Conservation (phyloP, 2,888 invertebrate genomes). For the Ctenicera cuprea region DNA sequence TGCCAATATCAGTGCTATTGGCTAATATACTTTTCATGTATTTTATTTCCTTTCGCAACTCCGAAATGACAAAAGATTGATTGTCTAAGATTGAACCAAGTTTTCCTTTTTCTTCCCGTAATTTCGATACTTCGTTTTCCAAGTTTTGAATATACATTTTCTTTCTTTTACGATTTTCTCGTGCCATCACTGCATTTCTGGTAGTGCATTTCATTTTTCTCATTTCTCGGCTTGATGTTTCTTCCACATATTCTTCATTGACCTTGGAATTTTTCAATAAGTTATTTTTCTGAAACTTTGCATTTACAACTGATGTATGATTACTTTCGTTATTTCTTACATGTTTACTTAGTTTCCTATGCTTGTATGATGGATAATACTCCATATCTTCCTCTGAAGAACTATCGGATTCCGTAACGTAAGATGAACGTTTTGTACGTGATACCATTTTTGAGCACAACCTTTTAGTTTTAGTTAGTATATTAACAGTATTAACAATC, state of each 20-base stretch:
- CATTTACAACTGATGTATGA: background rate
- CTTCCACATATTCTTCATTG: background rate
- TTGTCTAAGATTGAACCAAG: slow-evolving; percentile 71
- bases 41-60: slow-evolving; percentile 74
- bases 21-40: slow-evolving; percentile 76
- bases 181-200: slow-evolving; percentile 78
- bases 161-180: slow-evolving; percentile 78
- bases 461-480: too few species aligned
- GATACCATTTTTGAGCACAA: slow-evolving; percentile 12
- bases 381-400: slow-evolving; percentile 9
- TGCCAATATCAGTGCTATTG: slow-evolving; percentile 75
- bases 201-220: slow-evolving; percentile 72
- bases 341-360: background rate
- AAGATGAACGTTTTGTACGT: slow-evolving; percentile 9
- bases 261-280: background rate
- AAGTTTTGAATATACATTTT: slow-evolving; percentile 77
- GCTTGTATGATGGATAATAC: background rate
- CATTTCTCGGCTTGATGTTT: slow-evolving; percentile 18
- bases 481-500: too few species aligned
- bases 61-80: slow-evolving; percentile 72
- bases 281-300: background rate
- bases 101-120: slow-evolving; percentile 72
- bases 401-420: slow-evolving; percentile 17
- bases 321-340: background rate
- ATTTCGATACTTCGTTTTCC: slow-evolving; percentile 73